Conservation (phyloP, 2,113 vertebrate species). For the Syngnathus floridae region DNA sequence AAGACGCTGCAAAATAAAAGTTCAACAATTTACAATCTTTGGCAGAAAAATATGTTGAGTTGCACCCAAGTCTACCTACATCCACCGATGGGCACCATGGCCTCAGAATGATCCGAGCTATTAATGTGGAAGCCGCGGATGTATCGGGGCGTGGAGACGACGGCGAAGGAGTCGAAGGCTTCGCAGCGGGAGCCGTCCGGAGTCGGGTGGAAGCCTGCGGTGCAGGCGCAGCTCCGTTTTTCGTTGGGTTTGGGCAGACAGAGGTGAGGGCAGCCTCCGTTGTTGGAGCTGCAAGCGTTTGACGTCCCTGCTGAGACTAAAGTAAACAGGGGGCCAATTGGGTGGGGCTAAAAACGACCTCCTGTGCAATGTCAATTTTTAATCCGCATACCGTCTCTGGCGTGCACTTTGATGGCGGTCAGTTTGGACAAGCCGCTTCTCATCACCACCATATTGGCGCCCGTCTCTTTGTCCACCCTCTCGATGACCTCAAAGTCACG, state of each 20-base stretch:
- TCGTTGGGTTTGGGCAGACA: constrained; percentile 64
- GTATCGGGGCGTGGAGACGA: constrained; percentile 51
- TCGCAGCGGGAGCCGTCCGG: constrained; percentile 57
- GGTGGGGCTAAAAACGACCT: too few relatives aligned
- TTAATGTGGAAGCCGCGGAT: constrained; percentile 72
- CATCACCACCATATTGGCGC: constrained; percentile 66
- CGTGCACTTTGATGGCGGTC: constrained; percentile 62
- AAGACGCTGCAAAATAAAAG: constrained; percentile 36
- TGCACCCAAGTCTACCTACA: constrained; percentile 45
- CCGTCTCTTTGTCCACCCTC: constrained; percentile 64
- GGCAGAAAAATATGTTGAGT: background rate
- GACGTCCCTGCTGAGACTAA: constrained; percentile 61
- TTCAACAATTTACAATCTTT: background rate
- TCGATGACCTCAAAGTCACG: constrained; percentile 70
- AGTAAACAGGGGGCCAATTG: background rate
- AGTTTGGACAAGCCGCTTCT: constrained; percentile 62
- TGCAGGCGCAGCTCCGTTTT: constrained; percentile 66
- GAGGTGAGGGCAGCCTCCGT: constrained; percentile 67
- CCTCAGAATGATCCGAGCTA: constrained; percentile 71
- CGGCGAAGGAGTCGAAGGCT: constrained; percentile 64
- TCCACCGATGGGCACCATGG: constrained; percentile 66
- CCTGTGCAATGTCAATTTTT: background rate
- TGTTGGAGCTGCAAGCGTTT: constrained; percentile 68
- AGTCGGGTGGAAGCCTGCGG: constrained; percentile 62
- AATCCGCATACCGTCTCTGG: constrained; percentile 63